Evolutionary conservation across 2,113 vertebrate species (phyloP).

Genomic region (Marmota monax): DNA sequence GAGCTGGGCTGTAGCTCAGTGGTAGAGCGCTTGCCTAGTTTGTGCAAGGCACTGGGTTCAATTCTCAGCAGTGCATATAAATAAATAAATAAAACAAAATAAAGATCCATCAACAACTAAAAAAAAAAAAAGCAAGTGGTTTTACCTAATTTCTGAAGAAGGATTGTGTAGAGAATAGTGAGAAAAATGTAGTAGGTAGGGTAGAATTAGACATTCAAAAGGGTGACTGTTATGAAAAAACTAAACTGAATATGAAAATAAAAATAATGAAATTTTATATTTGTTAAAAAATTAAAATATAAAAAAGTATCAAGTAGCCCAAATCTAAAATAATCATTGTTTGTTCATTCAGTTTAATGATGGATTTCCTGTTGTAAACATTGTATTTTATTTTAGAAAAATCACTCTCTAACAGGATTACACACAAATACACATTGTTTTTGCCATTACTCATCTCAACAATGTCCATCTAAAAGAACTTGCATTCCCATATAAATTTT

Average conservation of each 20-base stretch:
- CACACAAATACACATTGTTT: neutral
- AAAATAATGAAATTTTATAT: neutral
- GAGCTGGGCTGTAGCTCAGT: too few species aligned
- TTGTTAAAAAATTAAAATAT: neutral
- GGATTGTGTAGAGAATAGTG: neutral
- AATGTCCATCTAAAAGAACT: neutral
- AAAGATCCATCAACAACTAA: neutral
- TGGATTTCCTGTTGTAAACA: neutral
- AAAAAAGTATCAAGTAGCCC: neutral
- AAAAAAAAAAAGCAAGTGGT: neutral
- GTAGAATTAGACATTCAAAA: neutral
- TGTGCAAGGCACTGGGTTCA: too few species aligned
- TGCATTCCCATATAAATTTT: neutral
- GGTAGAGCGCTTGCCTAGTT: too few species aligned
- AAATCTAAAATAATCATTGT: neutral
- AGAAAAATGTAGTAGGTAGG: neutral
- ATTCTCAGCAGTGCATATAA: too few species aligned
- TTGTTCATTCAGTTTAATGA: neutral
- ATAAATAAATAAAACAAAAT: too few species aligned
- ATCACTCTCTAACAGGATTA: neutral
- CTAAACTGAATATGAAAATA: neutral
- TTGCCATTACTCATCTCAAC: neutral
- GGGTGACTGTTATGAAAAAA: neutral
- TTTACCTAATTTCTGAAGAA: neutral
- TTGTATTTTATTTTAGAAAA: neutral